Percentiles rank a stretch among this genome's conserved stretches.
These are phyloP conservation scores for Lepidurus arcticus DNA, from an alignment of 1,140 invertebrate genomes.

Conservation along the genomic window DNA sequence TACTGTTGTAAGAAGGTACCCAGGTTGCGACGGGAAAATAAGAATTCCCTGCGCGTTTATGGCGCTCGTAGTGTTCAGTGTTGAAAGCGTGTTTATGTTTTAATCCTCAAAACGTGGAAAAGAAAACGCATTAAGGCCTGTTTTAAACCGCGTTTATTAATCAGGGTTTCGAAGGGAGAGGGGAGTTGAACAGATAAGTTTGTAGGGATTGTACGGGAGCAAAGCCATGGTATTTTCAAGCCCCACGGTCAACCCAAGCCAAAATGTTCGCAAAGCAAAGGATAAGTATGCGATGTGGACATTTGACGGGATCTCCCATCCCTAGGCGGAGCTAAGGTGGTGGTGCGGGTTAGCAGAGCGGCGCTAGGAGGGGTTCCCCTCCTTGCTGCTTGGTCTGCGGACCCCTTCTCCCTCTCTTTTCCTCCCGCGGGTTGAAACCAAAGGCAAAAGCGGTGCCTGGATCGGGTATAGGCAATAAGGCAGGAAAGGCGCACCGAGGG, in stretches of 20 bases:
- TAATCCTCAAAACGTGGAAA: no score
- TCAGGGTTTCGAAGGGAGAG: no score
- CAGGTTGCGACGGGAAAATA: background rate
- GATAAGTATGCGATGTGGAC: background rate
- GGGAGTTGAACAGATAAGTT: no score
- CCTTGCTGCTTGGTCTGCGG: background rate
- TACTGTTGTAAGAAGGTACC: background rate
- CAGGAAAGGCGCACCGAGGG: conserved; percentile 12
- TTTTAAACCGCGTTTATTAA: no score
- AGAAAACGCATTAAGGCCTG: no score
- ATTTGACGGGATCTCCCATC: background rate
- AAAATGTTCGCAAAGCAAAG: background rate
- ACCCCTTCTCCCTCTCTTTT: background rate
- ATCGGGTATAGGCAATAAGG: conserved; percentile 2
- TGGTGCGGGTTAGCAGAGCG: background rate
- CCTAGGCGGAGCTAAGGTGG: conserved; percentile 20
- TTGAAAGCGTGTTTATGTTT: background rate
- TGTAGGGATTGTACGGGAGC: no score
- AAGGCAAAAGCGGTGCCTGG: background rate
- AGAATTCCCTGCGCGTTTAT: background rate
- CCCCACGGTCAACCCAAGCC: no score
- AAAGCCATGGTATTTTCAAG: no score
- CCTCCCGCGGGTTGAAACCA: background rate
- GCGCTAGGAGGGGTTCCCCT: background rate
- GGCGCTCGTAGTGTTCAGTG: background rate